Evolutionary conservation across 2,113 vertebrate genomes (phyloP).

Genomic region (Pachypanchax playfairii): DNA sequence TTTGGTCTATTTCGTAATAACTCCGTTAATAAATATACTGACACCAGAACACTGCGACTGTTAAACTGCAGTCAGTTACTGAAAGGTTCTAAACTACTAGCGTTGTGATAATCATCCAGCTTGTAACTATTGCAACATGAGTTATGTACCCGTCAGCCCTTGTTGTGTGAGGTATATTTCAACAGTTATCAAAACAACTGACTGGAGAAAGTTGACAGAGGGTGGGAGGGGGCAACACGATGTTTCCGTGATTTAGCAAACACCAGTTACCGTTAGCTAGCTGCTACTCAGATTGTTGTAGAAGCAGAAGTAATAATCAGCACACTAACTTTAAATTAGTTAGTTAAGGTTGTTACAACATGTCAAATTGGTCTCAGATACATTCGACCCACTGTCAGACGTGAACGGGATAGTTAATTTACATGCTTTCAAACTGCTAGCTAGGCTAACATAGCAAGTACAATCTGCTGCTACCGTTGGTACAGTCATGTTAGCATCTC

Average conservation of each 20-base stretch:
- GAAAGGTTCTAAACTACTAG: no score
- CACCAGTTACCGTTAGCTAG: conserved; percentile 30
- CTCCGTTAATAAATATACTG: no score
- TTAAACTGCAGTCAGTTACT: no score
- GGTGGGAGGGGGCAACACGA: conserved; percentile 49
- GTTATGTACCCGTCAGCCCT: neutral
- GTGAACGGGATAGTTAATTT: conserved; percentile 22
- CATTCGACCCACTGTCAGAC: conserved; percentile 2
- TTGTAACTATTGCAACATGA: neutral
- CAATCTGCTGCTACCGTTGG: conserved; percentile 23
- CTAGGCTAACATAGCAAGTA: conserved; percentile 68
- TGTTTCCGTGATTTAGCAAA: conserved; percentile 73
- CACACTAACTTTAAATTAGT: neutral
- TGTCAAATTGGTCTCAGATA: neutral
- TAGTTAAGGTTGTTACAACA: neutral
- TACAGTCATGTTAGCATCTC: conserved; percentile 17
- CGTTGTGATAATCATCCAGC: no score
- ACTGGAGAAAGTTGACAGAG: neutral
- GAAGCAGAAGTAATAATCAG: accelerated
- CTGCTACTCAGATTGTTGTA: neutral
- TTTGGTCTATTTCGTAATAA: no score
- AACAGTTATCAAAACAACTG: neutral
- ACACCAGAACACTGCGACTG: no score
- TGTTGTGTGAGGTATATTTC: neutral
- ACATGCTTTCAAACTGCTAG: conserved; percentile 13